Evolutionary conservation across 2,113 vertebrate species (phyloP), one percentile per base, ranked within the genome.

Genomic region (Daubentonia madagascariensis): DNA sequence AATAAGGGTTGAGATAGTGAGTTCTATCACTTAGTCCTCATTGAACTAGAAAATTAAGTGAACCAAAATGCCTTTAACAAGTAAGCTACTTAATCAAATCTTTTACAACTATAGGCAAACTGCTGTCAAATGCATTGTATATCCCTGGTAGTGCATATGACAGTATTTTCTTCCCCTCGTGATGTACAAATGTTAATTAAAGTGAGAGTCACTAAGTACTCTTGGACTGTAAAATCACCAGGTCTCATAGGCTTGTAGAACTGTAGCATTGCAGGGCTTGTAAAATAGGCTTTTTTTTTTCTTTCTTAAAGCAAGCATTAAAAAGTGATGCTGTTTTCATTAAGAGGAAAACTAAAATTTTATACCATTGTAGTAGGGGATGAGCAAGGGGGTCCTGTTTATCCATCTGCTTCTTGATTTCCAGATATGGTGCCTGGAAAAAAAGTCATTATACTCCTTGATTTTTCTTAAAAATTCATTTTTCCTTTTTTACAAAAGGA

Each of bases 391-490:
- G 99, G 78, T 99, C 99, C 97, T 99, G 99, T 98, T 99, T 99
- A 98, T 99, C 99, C 99, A 99, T 99, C 98, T 99, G 99, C 98
- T 99, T 99, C 99, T 99, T 99, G 97, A 99, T 99, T 99, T 99
- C 99, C 99, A 99, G 98, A 97, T 99, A 99, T 87, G 99, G 99
- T 96, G 99, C 99, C 99, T 99, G 98, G 85, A 98, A 98, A 98
- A 91, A 86, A 98, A 75, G 75, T 54, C 97, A 97, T 93, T 91
- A 95, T 0, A 2, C 57, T 52, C n/a, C 50, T 96, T 98, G 54
- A 98, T 28, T 96, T 90, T 50, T 96, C 75, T 94, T 83, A 81
- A 80, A 90, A 86, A 93, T 85, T 40, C 28, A 40, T 67, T 18
- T 43, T 88, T 93, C 45, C 95, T 65, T 7, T 84, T 85, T 30